Evolutionary conservation across 2,888 invertebrate genomes (phyloP).

Genomic region (Perithous albicinctus): DNA sequence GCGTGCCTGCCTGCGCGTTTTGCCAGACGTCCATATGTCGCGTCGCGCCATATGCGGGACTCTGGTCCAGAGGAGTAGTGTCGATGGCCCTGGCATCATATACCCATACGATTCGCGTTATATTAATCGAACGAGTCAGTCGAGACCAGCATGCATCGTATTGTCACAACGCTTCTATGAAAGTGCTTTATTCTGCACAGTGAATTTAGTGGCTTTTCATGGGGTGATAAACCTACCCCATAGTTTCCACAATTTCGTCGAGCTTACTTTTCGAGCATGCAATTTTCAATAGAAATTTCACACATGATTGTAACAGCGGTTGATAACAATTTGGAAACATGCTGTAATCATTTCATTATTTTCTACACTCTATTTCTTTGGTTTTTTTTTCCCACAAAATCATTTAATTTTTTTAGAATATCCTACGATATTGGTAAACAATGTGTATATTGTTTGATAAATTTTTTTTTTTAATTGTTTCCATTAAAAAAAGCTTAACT

Average conservation of each 20-base stretch:
- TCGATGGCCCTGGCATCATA: conserved; percentile 56
- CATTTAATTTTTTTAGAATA: too few species aligned
- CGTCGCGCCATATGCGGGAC: conserved; percentile 72
- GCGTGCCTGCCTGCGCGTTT: conserved; percentile 50
- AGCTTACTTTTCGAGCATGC: not conserved
- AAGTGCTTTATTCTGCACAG: not conserved
- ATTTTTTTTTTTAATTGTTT: too few species aligned
- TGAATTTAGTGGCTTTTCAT: conserved; percentile 1
- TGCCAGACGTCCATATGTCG: conserved; percentile 75
- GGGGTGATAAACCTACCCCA: conserved; percentile 7
- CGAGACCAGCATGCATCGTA: conserved; percentile 7
- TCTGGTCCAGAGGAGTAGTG: conserved; percentile 44
- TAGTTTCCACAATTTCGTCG: not conserved
- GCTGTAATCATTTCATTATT: not conserved
- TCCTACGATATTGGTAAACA: too few species aligned
- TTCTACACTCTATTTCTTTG: too few species aligned
- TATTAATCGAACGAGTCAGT: conserved; percentile 49
- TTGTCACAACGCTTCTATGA: conserved; percentile 5
- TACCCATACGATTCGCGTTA: conserved; percentile 53
- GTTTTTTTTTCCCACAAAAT: too few species aligned
- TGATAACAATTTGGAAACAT: too few species aligned
- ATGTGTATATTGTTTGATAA: too few species aligned
- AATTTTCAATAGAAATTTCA: not conserved
- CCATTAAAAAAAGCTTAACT: too few species aligned
- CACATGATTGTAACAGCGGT: too few species aligned